Evolutionary conservation across 2,888 invertebrate species (phyloP), one percentile per base, ranked within the genome.

Genomic region (Oscheius sp.): DNA sequence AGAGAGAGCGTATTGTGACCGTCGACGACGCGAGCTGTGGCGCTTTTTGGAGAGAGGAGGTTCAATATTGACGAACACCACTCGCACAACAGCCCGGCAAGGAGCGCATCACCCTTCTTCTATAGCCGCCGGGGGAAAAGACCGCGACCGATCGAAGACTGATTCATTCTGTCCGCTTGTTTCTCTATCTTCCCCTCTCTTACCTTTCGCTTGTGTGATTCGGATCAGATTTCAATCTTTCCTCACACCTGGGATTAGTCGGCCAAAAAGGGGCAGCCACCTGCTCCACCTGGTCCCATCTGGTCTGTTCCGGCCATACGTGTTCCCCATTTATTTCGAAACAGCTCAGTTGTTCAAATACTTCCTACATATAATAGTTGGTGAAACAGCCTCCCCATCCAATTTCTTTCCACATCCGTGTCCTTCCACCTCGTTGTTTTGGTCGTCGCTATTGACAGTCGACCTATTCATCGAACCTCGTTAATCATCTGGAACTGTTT

Each of bases 231-330:
- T 36, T 36, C 36, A n/a, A n/a, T n/a, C 36, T 14, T 14, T 36
- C 36, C 8, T 9, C 14, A 8, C 36, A 36, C 36, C 36, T 36
- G 36, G 36, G 8, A 9, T 14, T 8, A 36, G 14, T 36, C 36
- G 36, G 14, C 14, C 36, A 36, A 36, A 36, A 9, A 36, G 36
- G 36, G 36, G 36, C 17, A 24, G 47, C 8, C 47, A 47, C 47
- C 47, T 47, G 47, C 47, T 20, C 47, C 47, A 47, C 47, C 47
- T 47, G 47, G 22, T 24, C 14, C 36, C 47, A 47, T 47, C 47
- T 47, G 47, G 47, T 20, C 47, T 20, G 20, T 20, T 44, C 17
- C 17, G 6, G 45, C 9, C 8, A 44, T 24, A 47, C 8, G 20
- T 47, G 47, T 47, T 36, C 36, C 14, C 36, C 36, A 36, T 36